phyloP scores from a whole-genome alignment of 1,140 invertebrate genomes.

The Ericerus pela region DNA sequence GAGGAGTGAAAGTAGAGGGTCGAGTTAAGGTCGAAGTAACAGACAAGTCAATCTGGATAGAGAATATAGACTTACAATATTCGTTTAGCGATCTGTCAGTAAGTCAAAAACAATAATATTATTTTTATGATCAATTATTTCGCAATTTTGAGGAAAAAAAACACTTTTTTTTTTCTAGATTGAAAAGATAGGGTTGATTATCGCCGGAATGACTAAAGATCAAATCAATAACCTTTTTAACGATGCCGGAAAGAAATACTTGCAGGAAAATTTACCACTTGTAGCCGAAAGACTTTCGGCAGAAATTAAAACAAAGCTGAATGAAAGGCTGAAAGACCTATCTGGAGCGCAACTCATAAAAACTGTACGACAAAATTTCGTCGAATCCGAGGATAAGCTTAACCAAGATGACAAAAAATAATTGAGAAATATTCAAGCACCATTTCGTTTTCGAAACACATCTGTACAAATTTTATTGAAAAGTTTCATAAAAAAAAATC shows the following conservation, averaged over 20 bases:
- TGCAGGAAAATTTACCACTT: neutral
- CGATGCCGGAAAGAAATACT: neutral
- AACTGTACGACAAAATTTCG: too few species aligned
- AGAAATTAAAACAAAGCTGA: slow-evolving; percentile 1
- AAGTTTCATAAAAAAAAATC: too few species aligned
- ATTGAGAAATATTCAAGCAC: too few species aligned
- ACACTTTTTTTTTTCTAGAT: too few species aligned
- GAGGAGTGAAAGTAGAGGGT: neutral
- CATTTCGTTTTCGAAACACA: too few species aligned
- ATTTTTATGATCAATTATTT: too few species aligned
- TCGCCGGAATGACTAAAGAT: neutral
- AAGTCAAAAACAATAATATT: neutral
- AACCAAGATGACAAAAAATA: too few species aligned
- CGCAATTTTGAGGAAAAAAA: too few species aligned
- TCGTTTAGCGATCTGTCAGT: neutral
- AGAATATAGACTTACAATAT: neutral
- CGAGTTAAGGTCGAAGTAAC: neutral
- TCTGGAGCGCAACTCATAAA: neutral
- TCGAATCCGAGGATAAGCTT: too few species aligned
- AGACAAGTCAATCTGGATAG: neutral
- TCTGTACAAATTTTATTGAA: too few species aligned
- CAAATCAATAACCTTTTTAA: neutral
- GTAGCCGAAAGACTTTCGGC: neutral
- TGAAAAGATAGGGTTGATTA: neutral
- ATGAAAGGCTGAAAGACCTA: neutral